Conservation (phyloP, 2,797 vertebrate species). For the Oreochromis grahami region DNA sequence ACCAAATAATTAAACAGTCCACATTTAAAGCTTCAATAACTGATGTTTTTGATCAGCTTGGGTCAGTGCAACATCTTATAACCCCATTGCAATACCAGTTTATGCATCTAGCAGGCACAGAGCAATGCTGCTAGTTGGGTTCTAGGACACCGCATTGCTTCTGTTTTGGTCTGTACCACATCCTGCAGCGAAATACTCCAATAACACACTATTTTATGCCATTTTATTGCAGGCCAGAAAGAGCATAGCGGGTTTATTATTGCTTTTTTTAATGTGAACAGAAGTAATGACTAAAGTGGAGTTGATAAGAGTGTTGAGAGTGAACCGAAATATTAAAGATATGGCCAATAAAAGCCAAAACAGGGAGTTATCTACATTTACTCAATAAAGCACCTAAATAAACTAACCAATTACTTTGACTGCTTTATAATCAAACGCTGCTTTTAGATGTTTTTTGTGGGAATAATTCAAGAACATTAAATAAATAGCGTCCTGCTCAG, state of each 20-base stretch:
- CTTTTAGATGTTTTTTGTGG: neutral
- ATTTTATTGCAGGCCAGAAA: neutral
- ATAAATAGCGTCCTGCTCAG: neutral
- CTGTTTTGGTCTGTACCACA: neutral
- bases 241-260: fast-evolving
- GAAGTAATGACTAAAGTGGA: neutral
- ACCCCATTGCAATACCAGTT: neutral
- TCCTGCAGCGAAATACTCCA: neutral
- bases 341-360: neutral
- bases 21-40: neutral
- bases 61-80: neutral
- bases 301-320: neutral
- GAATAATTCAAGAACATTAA: neutral
- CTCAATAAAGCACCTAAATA: neutral
- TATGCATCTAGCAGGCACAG: no score
- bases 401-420: neutral
- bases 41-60: neutral
- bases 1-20: neutral
- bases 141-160: neutral
- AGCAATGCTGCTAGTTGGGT: neutral
- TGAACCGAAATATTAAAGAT: neutral
- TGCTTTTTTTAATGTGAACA: neutral
- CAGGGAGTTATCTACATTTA: neutral
- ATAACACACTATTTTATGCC: neutral
- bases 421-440: neutral